phyloP scores from a whole-genome alignment of 2,797 vertebrate genomes.

The Mareca strepera region DNA sequence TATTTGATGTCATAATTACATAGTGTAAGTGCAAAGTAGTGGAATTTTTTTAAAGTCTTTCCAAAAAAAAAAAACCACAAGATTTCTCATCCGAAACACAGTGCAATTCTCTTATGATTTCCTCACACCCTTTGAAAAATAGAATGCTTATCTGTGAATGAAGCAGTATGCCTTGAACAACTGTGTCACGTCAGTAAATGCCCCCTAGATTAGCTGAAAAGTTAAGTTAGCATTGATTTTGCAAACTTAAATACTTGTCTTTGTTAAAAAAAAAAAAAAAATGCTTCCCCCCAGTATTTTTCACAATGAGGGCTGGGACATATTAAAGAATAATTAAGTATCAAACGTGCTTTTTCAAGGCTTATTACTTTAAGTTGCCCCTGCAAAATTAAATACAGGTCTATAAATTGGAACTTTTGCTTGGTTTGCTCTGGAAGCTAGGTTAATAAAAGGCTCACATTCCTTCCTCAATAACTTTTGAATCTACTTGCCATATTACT shows the following conservation, averaged over 20 bases:
- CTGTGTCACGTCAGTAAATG: not conserved
- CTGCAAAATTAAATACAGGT: not conserved
- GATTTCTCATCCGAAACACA: not conserved
- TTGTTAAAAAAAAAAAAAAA: not conserved
- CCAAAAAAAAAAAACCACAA: not conserved
- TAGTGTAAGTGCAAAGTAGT: not conserved
- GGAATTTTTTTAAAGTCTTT: not conserved
- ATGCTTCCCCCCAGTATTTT: not conserved
- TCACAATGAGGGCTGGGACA: not conserved
- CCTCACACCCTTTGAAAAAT: not conserved
- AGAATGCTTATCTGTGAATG: not conserved
- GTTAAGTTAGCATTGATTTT: slow-evolving; percentile 13
- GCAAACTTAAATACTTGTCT: not conserved
- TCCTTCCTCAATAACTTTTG: not conserved
- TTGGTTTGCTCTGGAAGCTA: not conserved
- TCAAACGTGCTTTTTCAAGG: not conserved
- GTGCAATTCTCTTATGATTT: not conserved
- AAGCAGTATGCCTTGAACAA: not conserved
- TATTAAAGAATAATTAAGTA: not conserved
- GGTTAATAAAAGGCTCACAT: not conserved
- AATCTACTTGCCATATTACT: not conserved
- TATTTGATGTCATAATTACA: not conserved
- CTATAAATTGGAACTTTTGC: not conserved
- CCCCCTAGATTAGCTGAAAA: not conserved
- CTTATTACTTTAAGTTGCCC: not conserved